These are phyloP conservation scores for Perizoma flavofasciatum DNA, from an alignment of 2,888 invertebrate species.

Conservation along the genomic window DNA sequence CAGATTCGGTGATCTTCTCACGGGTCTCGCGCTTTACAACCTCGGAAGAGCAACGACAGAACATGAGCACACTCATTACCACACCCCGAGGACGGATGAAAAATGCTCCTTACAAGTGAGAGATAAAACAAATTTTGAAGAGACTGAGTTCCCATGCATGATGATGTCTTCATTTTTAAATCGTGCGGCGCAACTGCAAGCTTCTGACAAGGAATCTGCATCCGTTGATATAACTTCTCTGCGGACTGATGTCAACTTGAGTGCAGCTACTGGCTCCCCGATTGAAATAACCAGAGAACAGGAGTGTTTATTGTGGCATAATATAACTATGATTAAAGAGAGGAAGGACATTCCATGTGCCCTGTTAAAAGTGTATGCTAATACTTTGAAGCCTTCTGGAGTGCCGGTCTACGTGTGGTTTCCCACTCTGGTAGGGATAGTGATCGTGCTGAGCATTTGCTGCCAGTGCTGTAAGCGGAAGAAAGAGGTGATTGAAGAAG, in stretches of 20 bases:
- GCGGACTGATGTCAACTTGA: slow-evolving; percentile 43
- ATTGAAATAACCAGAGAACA: slow-evolving; percentile 60
- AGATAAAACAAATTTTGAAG: slow-evolving; percentile 61
- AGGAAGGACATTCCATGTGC: slow-evolving; percentile 64
- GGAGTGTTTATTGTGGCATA: slow-evolving; percentile 73
- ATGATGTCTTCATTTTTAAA: slow-evolving; percentile 72
- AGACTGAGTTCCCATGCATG: slow-evolving; percentile 68
- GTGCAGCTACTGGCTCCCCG: slow-evolving; percentile 45
- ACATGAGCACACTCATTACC: slow-evolving; percentile 53
- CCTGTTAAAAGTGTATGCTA: slow-evolving; percentile 66
- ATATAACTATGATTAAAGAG: slow-evolving; percentile 56
- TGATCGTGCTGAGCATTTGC: slow-evolving; percentile 57
- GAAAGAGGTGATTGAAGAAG: slow-evolving; percentile 52
- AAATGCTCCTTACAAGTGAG: slow-evolving; percentile 70
- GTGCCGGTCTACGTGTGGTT: slow-evolving; percentile 73
- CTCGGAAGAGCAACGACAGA: slow-evolving; percentile 62
- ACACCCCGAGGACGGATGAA: slow-evolving; percentile 56
- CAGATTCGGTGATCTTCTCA: slow-evolving; percentile 63
- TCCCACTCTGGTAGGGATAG: slow-evolving; percentile 57
- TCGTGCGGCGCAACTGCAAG: slow-evolving; percentile 40
- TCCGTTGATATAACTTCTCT: slow-evolving; percentile 64
- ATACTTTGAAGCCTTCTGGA: slow-evolving; percentile 64
- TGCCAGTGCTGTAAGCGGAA: slow-evolving; percentile 61
- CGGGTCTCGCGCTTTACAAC: slow-evolving; percentile 74
- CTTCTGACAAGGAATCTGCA: slow-evolving; percentile 38